These are phyloP conservation scores for Troilus luridus DNA, from an alignment of 2,888 invertebrate genomes.

Conservation along the genomic window DNA sequence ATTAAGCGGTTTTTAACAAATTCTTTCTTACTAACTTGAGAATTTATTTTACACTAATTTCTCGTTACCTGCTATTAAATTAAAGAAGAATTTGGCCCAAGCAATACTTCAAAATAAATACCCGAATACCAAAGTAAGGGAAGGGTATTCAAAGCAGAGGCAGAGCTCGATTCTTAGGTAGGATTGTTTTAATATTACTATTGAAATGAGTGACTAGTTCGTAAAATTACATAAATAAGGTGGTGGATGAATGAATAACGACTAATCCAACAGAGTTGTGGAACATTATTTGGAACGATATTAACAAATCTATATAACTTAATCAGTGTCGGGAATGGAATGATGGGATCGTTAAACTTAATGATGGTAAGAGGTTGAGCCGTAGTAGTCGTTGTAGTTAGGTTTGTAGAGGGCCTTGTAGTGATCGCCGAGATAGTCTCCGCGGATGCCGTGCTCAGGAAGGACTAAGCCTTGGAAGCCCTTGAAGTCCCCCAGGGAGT, in stretches of 20 bases:
- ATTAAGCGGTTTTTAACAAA: no score
- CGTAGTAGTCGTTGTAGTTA: constrained; percentile 18
- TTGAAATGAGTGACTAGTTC: neutral
- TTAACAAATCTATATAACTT: neutral
- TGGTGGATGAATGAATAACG: neutral
- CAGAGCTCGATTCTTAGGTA: no score
- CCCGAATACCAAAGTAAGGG: no score
- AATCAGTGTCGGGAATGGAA: neutral
- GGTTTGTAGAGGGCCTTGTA: constrained; percentile 14
- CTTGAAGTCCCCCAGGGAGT: neutral
- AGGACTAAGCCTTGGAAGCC: neutral
- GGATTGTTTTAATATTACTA: neutral
- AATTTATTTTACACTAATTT: no score
- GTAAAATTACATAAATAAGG: neutral
- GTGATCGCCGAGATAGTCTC: neutral
- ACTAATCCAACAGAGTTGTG: neutral
- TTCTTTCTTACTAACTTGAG: no score
- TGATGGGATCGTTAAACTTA: neutral
- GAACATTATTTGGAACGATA: neutral
- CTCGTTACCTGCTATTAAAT: no score
- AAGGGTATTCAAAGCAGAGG: no score
- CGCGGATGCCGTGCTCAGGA: constrained; percentile 4
- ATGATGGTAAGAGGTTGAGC: constrained; percentile 26
- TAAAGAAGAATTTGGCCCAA: no score
- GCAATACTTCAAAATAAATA: no score